These are phyloP conservation scores for Anolis carolinensis DNA, from an alignment of 2,113 vertebrate species.

Conservation along the genomic window DNA sequence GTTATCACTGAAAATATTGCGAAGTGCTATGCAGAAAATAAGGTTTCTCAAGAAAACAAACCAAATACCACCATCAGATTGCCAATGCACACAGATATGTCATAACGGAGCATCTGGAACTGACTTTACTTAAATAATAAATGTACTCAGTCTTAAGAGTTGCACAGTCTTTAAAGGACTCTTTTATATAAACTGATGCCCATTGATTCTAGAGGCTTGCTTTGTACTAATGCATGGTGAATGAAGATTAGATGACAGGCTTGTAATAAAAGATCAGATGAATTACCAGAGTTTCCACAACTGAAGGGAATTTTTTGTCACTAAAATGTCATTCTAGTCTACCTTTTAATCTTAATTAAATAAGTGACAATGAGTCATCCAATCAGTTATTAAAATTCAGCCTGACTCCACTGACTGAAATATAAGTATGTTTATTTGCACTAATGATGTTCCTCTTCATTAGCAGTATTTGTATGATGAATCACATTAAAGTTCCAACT, in stretches of 20 bases:
- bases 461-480: slow-evolving; percentile 1
- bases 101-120: slow-evolving; percentile 22
- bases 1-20: slow-evolving; percentile 16
- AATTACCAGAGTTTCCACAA: slow-evolving; percentile 35
- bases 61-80: slow-evolving; percentile 21
- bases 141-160: slow-evolving; percentile 5
- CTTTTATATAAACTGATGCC: slow-evolving; percentile 34
- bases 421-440: background rate
- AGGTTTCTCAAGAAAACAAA: slow-evolving; percentile 9
- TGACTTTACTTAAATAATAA: slow-evolving; percentile 44
- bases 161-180: slow-evolving; percentile 31
- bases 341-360: slow-evolving; percentile 47
- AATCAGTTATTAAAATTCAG: slow-evolving; percentile 16
- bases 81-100: slow-evolving; percentile 2
- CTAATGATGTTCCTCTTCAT: slow-evolving; percentile 3
- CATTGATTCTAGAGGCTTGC: slow-evolving; percentile 31
- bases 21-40: slow-evolving; percentile 28
- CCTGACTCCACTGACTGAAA: background rate
- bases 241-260: slow-evolving; percentile 26
- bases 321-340: slow-evolving; percentile 36
- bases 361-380: slow-evolving; percentile 24
- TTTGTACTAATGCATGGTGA: slow-evolving; percentile 20
- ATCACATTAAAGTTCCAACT: background rate
- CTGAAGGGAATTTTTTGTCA: background rate
- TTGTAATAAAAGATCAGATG: slow-evolving; percentile 37